Conservation (phyloP, 2,888 invertebrate species). For the Dysmachus trigonus region DNA sequence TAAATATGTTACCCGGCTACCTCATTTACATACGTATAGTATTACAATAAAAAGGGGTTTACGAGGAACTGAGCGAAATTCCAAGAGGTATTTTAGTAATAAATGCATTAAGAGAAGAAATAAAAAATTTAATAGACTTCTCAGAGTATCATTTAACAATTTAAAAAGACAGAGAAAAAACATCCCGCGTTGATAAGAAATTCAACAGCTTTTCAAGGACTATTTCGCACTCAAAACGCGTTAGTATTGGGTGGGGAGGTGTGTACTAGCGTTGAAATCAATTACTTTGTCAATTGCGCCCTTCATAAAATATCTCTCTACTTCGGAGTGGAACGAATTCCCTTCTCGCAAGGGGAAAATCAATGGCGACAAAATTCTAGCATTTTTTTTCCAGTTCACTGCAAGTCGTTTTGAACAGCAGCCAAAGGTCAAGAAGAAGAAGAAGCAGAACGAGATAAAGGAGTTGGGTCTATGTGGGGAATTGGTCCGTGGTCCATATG, state of each 20-base stretch:
- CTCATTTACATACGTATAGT: not conserved
- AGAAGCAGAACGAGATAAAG: not conserved
- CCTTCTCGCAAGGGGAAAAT: not conserved
- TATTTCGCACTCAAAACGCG: not conserved
- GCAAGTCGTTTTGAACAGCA: slow-evolving; percentile 7
- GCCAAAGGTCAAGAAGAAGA: slow-evolving; percentile 22
- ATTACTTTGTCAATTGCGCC: not conserved
- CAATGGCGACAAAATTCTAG: slow-evolving; percentile 26
- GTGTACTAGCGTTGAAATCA: not conserved
- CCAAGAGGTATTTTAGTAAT: not conserved
- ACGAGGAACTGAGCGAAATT: not conserved
- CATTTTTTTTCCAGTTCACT: not conserved
- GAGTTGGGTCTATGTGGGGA: not conserved
- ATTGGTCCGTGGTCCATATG: not conserved
- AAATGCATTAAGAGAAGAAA: not conserved
- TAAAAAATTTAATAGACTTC: no score
- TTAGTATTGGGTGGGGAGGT: not conserved
- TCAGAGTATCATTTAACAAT: no score
- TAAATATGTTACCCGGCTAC: not conserved
- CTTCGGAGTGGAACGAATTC: not conserved
- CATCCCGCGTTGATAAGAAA: not conserved
- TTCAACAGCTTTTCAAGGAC: not conserved
- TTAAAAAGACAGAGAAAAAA: no score
- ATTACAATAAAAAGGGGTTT: no score
- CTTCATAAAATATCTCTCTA: not conserved